Conservation (phyloP, 2,797 vertebrate species). For the Chaetodon trifasciatus region DNA sequence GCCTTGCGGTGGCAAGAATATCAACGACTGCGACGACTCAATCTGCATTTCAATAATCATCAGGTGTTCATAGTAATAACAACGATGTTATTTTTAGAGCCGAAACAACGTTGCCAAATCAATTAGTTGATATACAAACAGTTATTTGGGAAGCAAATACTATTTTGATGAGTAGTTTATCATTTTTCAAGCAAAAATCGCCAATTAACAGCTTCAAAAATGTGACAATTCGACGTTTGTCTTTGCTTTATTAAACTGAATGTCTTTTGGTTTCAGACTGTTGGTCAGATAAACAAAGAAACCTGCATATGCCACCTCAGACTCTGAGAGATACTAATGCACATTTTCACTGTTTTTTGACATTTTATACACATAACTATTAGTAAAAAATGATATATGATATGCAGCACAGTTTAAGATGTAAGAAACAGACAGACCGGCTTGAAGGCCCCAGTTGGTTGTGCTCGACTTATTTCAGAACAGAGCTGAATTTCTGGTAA, state of each 20-base stretch:
- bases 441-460: not conserved
- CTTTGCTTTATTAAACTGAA: not conserved
- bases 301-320: not conserved
- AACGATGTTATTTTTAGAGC: slow-evolving; percentile 1
- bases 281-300: not conserved
- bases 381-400: not conserved
- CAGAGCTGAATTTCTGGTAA: not conserved
- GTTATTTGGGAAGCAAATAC: too few species aligned
- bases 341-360: not conserved
- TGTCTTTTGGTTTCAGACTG: not conserved
- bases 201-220: not conserved
- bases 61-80: slow-evolving; percentile 11
- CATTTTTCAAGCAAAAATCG: not conserved
- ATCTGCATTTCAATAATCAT: slow-evolving; percentile 43
- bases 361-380: not conserved
- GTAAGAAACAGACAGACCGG: not conserved
- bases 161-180: not conserved
- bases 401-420: not conserved
- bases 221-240: not conserved
- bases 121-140: not conserved
- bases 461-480: not conserved
- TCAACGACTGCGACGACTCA: slow-evolving; percentile 16
- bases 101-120: not conserved
- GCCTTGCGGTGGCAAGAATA: slow-evolving; percentile 44
- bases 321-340: not conserved